These are phyloP conservation scores for Chrysopa pallens DNA, from an alignment of 1,140 invertebrate species.

Conservation along the genomic window DNA sequence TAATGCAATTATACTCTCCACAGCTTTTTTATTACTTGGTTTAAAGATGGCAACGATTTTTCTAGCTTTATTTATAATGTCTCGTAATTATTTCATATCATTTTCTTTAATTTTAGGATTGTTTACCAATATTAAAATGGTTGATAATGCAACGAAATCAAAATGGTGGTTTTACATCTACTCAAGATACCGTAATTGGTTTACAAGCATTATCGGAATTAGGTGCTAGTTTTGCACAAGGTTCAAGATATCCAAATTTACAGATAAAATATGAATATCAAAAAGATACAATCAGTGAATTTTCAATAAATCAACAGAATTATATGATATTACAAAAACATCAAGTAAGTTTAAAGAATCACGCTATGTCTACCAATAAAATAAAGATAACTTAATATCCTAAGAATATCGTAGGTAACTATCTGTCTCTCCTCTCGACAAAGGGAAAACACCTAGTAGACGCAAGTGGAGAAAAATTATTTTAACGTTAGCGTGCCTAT, in stretches of 20 bases:
- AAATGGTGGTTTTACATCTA: constrained; percentile 58
- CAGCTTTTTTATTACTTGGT: no score
- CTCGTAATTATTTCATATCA: no score
- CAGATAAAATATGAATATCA: constrained; percentile 19
- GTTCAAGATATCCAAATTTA: constrained; percentile 13
- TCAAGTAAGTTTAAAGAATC: constrained; percentile 11
- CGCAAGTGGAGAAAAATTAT: no score
- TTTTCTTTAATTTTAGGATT: constrained; percentile 16
- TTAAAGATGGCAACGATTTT: no score
- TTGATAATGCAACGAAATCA: constrained; percentile 55
- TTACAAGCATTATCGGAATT: constrained; percentile 43
- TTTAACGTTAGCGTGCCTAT: no score
- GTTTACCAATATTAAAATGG: constrained; percentile 44
- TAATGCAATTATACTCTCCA: no score
- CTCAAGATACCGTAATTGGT: constrained; percentile 48
- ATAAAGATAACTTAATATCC: no score
- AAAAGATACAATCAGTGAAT: constrained; percentile 12
- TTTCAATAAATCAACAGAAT: constrained; percentile 21
- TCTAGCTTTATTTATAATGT: no score
- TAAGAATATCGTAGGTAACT: no score
- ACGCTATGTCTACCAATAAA: no score
- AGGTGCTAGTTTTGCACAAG: constrained; percentile 19
- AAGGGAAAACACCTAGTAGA: no score
- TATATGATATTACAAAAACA: constrained; percentile 25
- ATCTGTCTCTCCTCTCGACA: no score